Evolutionary conservation across 2,888 invertebrate species (phyloP), one percentile per base, ranked within the genome.

Genomic region (Pyralis farinalis): DNA sequence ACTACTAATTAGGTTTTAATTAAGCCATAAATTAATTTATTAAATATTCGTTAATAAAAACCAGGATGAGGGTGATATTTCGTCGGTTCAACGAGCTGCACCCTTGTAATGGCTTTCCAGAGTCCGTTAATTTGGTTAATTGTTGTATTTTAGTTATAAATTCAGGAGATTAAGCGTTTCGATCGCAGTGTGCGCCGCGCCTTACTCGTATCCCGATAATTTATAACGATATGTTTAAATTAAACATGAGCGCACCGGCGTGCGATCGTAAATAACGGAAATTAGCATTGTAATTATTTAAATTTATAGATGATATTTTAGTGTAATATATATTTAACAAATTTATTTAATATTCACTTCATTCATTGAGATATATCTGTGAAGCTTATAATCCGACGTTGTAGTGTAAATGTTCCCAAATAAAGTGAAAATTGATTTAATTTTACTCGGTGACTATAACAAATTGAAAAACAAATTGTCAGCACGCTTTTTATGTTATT

Each of bases 11-110:
- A 75, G 58, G 55, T 69, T 73, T 74, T 76, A 83, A 83, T 83
- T 67, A 75, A 70, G 67, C 62, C 59, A 79, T 85, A 84, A 80
- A 86, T 85, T 80, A 78, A 83, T 84, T 81, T 73, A 74, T 82
- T 79, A 78, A 84, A 84, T 73, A 80, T 75, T 79, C 72, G 79
- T 83, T 71, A 65, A 66, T 67, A 65, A 55, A 66, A 64, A 63
- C 51, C 47, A 46, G 56, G 58, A 67, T 64, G 61, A 60, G 63
- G 67, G 67, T 58, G 47, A 71, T 76, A 70, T 66, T 64, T 66
- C 48, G 65, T 58, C 45, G 48, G 44, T 37, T 53, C 59, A 63
- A 62, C 63, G 58, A 55, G 59, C 58, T 69, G 53, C 59, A 55
- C 30, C 58, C 42, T 47, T 58, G 66, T 63, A 66, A 76, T 70